Evolutionary conservation across 2,113 vertebrate species (phyloP), one percentile per base, ranked within the genome.

Genomic region (Aplodontia rufa): DNA sequence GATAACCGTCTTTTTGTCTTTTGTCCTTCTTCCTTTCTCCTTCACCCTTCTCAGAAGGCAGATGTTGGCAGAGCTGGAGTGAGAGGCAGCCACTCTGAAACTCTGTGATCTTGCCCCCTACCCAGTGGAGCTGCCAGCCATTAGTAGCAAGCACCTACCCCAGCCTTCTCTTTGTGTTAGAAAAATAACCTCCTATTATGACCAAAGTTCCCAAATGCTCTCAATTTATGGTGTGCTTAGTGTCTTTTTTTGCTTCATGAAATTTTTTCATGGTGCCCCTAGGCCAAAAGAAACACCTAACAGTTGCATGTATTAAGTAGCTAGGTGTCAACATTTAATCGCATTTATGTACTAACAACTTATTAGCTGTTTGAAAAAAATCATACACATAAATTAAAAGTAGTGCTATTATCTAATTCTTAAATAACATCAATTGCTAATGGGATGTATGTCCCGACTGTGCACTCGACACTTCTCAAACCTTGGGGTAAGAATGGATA

Each of bases 321-420:
- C 93, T 69, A 74, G 2, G 13, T 94, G 32, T 93, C 72, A 86
- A 91, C 45, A 94, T 42, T 87, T 80, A 93, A 64, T 53, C 69
- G 37, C 80, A 79, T 58, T 82, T 93, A 71, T 53, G 51, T 91
- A 94, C 60, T 90, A 91, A 82, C 53, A 95, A 95, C 22, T 93
- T 94, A 86, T 14, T 80, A 87, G 60, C 24, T 78, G 28, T 79
- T 92, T 78, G 9, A 60, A 75, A 91, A 95, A 83, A 90, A 49
- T 55, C 87, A 81, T 40, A 28, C n/a, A 91, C 30, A 64, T 79
- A 81, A 90, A 87, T 82, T 93, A 53, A 81, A 89, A 90, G 53
- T 83, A 82, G 40, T 16, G 5, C 5, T 35, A 42, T 88, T 66
- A 75, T 80, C 85, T 91, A 49, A 69, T 90, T 97, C 58, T 96